phyloP scores from a whole-genome alignment of 2,888 invertebrate species.

The Teleiodes luculella region DNA sequence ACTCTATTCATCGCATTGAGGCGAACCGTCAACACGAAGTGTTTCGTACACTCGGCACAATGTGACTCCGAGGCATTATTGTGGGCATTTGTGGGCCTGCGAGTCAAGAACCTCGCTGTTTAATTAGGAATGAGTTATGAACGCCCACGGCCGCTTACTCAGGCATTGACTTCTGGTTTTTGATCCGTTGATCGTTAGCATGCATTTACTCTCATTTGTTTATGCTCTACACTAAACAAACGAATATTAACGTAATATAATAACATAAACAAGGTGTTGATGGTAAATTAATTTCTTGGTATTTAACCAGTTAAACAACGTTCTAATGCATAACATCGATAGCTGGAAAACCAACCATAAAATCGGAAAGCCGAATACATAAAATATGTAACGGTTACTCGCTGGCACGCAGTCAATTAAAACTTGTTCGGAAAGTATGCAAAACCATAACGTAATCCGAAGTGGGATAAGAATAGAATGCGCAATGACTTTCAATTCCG shows the following conservation, averaged over 20 bases:
- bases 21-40: conserved; percentile 31
- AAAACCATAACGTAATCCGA: conserved; percentile 16
- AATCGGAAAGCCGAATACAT: conserved; percentile 8
- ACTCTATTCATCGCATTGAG: conserved; percentile 25
- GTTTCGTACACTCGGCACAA: conserved; percentile 36
- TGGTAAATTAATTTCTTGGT: neutral
- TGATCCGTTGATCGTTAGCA: conserved; percentile 65
- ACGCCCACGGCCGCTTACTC: conserved; percentile 50
- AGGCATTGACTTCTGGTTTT: conserved; percentile 65
- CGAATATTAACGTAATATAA: neutral
- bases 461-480: conserved; percentile 23
- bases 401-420: conserved; percentile 12
- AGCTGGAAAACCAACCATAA: neutral
- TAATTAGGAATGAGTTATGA: conserved; percentile 69
- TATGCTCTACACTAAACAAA: conserved; percentile 17
- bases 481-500: conserved; percentile 29
- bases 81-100: conserved; percentile 14
- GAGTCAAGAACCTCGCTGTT: conserved; percentile 68
- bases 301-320: conserved; percentile 20
- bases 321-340: conserved; percentile 8
- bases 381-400: conserved; percentile 12
- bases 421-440: conserved; percentile 15
- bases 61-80: conserved; percentile 19
- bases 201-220: conserved; percentile 39
- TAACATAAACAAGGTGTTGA: neutral